These are phyloP conservation scores for Cistogaster globosa DNA, from an alignment of 2,888 invertebrate species.

Conservation along the genomic window DNA sequence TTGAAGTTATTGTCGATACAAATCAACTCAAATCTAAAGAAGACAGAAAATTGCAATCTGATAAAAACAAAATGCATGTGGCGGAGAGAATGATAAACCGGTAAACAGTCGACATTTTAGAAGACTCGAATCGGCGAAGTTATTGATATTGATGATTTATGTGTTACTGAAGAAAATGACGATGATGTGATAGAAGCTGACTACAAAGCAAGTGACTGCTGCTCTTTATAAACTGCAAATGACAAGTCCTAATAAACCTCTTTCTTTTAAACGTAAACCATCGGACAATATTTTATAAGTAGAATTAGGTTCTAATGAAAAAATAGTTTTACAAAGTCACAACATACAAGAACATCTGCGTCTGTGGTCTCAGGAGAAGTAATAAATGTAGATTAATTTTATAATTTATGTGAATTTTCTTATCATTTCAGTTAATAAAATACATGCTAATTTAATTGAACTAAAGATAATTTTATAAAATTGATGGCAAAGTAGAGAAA, in stretches of 20 bases:
- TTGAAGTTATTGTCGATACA: conserved; percentile 83
- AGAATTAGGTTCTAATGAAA: conserved; percentile 77
- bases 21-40: conserved; percentile 79
- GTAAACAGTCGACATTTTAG: conserved; percentile 81
- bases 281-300: conserved; percentile 75
- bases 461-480: no score
- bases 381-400: conserved; percentile 77
- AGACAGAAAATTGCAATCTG: conserved; percentile 61
- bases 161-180: conserved; percentile 79
- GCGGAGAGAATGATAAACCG: conserved; percentile 69
- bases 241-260: conserved; percentile 65
- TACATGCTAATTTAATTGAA: no score
- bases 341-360: conserved; percentile 73
- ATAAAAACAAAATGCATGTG: conserved; percentile 72
- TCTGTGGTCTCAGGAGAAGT: conserved; percentile 69
- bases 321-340: conserved; percentile 73
- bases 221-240: conserved; percentile 73
- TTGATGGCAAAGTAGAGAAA: no score
- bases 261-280: conserved; percentile 77
- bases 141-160: conserved; percentile 77
- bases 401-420: background rate
- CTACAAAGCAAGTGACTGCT: conserved; percentile 62
- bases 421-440: no score
- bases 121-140: conserved; percentile 75
- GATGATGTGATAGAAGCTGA: conserved; percentile 55